Evolutionary conservation across 2,797 vertebrate species (phyloP).

Genomic region (Amphiprion clarkii): DNA sequence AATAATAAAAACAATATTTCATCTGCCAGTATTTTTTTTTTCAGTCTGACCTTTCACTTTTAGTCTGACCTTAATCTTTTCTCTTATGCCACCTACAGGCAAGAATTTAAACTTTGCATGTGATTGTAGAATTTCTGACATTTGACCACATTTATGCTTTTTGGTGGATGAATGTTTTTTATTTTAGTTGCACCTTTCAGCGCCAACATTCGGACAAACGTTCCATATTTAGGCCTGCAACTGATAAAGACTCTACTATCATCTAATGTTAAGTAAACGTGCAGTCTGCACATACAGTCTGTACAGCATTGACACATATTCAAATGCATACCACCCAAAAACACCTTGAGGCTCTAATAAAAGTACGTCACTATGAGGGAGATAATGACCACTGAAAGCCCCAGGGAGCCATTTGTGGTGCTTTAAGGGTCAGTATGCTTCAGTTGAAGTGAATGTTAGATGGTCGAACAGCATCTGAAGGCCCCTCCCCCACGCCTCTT

Average conservation of each 20-base stretch:
- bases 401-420: background rate
- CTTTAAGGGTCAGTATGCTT: background rate
- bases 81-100: background rate
- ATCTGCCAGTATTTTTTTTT: background rate
- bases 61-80: background rate
- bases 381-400: background rate
- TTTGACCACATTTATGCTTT: background rate
- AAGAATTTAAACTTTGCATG: background rate
- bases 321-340: background rate
- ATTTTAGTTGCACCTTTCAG: background rate
- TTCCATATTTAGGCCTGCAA: background rate
- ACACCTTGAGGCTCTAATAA: background rate
- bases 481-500: no score
- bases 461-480: background rate
- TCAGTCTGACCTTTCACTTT: slow-evolving; percentile 7
- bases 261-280: no score
- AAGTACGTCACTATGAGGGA: background rate
- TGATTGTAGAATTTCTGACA: background rate
- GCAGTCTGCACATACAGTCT: background rate
- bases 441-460: background rate
- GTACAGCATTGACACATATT: no score
- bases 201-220: background rate
- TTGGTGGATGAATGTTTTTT: background rate
- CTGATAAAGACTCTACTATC: background rate
- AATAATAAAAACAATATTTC: no score